Evolutionary conservation across 1,140 invertebrate species (phyloP), one percentile per base, ranked within the genome.

Genomic region (Hyles vespertilio): DNA sequence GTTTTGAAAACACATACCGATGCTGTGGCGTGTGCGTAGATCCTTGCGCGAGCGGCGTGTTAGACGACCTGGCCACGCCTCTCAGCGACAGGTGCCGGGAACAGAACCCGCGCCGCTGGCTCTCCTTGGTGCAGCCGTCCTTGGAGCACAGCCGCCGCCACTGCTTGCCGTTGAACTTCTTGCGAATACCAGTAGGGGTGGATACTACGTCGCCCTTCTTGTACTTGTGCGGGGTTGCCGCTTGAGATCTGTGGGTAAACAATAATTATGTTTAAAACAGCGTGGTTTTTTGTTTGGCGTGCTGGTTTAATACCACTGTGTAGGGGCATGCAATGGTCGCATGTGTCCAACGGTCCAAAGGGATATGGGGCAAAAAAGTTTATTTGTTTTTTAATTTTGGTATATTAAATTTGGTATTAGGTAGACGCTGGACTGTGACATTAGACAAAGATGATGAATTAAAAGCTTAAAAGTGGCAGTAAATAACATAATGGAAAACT

Each of bases 161-260:
- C 83, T 99, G 98, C 91, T 99, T 99, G 4, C 98, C 98, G 91
- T 99, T 99, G 87, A 98, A 99, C 90, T 99, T 99, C 90, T 99
- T 99, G 3, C 98, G 91, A 69, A 99, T 98, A 65, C 98, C 98
- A 79, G 96, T 98, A 50, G 97, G 96, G 51, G 97, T 98, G 34
- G 96, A 94, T 40, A 99, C 97, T 72, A 99, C 96, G 88, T 99
- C 98, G 63, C 98, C 98, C 90, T 99, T 99, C 90, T 98, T 99
- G 90, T 98, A 99, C 86, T 98, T 98, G 89, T 97, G 96, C 79
- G 96, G 96, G 61, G 97, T 97, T 70, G 96, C 95, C 75, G 96
- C 95, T 91, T 97, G 95, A 92, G 95, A 96, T 92, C 95, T 94
- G 71, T 22, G 22, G 2, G 2, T 22, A 22, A 22, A 22, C n/a